Evolutionary conservation across 2,888 invertebrate species (phyloP).

Genomic region (Drosophila merina): DNA sequence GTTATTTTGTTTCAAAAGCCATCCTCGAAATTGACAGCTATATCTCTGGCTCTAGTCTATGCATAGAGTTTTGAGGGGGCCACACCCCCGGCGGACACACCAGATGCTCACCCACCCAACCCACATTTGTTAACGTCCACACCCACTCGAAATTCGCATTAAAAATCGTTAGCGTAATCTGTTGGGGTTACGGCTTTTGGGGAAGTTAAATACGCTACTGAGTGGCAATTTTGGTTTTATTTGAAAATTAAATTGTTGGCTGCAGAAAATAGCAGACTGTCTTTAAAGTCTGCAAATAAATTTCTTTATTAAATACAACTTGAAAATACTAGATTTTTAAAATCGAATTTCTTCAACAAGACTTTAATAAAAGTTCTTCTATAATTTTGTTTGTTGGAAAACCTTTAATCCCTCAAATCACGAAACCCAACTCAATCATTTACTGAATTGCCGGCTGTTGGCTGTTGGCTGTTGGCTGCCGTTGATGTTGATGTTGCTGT

Average conservation of each 20-base stretch:
- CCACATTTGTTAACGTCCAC: slow-evolving; percentile 1
- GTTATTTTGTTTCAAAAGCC: slow-evolving; percentile 70
- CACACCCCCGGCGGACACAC: not conserved
- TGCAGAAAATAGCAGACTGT: too few relatives aligned
- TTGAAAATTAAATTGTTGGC: not conserved
- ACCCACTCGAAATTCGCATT: slow-evolving; percentile 35
- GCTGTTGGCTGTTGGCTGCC: not conserved
- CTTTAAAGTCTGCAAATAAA: too few relatives aligned
- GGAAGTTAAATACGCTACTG: slow-evolving; percentile 7
- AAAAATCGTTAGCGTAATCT: slow-evolving; percentile 56
- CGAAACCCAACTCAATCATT: slow-evolving; percentile 46
- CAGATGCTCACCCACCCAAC: slow-evolving; percentile 4
- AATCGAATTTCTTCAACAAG: not conserved
- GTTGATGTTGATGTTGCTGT: slow-evolving; percentile 4
- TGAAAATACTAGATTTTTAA: too few relatives aligned
- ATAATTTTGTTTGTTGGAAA: not conserved
- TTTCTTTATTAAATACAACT: too few relatives aligned
- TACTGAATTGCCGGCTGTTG: slow-evolving; percentile 27
- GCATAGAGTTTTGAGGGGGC: slow-evolving; percentile 24
- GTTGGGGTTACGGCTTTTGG: slow-evolving; percentile 42
- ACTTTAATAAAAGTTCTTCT: not conserved
- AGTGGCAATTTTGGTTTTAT: not conserved
- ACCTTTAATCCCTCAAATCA: slow-evolving; percentile 16
- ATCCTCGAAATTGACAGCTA: slow-evolving; percentile 64
- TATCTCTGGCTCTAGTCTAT: slow-evolving; percentile 39